phyloP scores from a whole-genome alignment of 2,888 invertebrate species.

The Alsophila aescularia region DNA sequence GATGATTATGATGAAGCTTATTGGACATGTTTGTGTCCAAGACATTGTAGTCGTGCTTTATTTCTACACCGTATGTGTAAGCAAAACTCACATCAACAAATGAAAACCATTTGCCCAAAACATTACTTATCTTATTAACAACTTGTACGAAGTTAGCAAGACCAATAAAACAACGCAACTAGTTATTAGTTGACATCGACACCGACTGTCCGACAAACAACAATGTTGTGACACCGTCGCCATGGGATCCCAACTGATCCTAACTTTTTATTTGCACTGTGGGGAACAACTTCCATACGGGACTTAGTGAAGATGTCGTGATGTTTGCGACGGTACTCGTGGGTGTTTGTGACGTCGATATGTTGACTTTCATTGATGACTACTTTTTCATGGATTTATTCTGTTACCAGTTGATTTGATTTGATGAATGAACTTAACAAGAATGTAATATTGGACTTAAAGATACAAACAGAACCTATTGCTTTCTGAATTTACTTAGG shows the following conservation, averaged over 20 bases:
- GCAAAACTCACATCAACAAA: background rate
- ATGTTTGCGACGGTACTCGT: background rate
- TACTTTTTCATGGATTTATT: background rate
- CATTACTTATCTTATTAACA: slow-evolving; percentile 1
- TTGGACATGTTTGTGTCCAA: too few relatives aligned
- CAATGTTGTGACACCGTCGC: slow-evolving; percentile 33
- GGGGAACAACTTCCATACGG: background rate
- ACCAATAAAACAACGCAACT: slow-evolving; percentile 19
- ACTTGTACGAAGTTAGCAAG: slow-evolving; percentile 4
- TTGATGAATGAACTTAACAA: too few relatives aligned
- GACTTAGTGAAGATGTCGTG: slow-evolving; percentile 12
- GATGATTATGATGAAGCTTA: too few relatives aligned
- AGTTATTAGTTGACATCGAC: slow-evolving; percentile 21
- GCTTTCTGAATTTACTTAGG: too few relatives aligned
- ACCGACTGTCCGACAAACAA: slow-evolving; percentile 12
- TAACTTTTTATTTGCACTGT: slow-evolving; percentile 11
- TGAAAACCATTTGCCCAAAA: background rate
- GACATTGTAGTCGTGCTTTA: too few relatives aligned
- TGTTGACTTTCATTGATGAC: slow-evolving; percentile 14
- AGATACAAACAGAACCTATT: too few relatives aligned
- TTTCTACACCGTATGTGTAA: too few relatives aligned
- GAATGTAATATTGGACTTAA: too few relatives aligned
- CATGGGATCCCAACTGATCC: slow-evolving; percentile 29
- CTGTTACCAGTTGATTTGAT: too few relatives aligned
- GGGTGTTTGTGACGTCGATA: slow-evolving; percentile 6